Evolutionary conservation across 2,113 vertebrate species (phyloP).

Genomic region (Brienomyrus brachyistius): DNA sequence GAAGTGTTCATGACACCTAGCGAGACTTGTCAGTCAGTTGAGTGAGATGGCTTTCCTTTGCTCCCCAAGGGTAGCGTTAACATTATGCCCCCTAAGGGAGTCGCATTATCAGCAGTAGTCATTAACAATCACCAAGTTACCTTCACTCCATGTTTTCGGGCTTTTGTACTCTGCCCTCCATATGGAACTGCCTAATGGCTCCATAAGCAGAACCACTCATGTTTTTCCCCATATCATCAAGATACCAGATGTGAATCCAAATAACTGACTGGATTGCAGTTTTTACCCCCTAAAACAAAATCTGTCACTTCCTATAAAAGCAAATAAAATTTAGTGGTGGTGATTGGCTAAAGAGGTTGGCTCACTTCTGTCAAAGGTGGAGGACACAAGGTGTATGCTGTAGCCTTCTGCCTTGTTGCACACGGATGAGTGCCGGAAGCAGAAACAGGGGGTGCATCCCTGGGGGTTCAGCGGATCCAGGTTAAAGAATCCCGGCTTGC

Average conservation of each 20-base stretch:
- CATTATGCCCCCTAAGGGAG: too few species aligned
- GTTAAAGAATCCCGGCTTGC: conserved; percentile 92
- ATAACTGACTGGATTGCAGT: not conserved
- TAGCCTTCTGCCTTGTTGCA: conserved; percentile 76
- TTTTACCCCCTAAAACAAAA: not conserved
- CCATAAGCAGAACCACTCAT: not conserved
- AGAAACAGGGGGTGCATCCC: conserved; percentile 93
- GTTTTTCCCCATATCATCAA: not conserved
- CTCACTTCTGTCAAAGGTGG: conserved; percentile 71
- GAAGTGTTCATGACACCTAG: not conserved
- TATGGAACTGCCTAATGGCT: not conserved
- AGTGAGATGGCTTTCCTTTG: not conserved
- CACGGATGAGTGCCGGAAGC: conserved; percentile 91
- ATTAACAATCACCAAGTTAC: not conserved
- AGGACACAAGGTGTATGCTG: conserved; percentile 65
- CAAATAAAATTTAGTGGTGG: not conserved
- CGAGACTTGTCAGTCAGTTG: not conserved
- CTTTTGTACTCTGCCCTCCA: not conserved
- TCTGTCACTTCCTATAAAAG: not conserved
- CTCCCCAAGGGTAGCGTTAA: not conserved
- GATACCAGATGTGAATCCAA: not conserved
- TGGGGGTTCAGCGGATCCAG: conserved; percentile 74
- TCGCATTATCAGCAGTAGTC: not conserved
- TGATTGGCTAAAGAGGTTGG: not conserved
- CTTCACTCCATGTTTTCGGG: not conserved